These are phyloP conservation scores for Tachysurus fulvidraco DNA, from an alignment of 2,113 vertebrate species.

Conservation along the genomic window DNA sequence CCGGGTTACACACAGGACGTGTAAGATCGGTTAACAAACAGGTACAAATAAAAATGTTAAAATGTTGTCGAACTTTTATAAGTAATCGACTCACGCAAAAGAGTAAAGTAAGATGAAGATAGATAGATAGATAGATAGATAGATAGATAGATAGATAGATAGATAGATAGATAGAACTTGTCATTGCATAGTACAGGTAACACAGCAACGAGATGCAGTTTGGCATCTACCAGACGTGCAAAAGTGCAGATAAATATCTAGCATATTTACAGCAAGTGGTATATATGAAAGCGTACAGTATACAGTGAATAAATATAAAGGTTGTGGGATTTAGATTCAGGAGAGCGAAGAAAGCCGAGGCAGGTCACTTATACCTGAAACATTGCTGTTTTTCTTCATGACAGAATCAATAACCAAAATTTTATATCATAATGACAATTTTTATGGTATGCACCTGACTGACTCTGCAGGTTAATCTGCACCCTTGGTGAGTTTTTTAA, in stretches of 20 bases:
- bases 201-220: no score
- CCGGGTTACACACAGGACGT: no score
- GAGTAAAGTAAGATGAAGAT: neutral
- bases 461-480: neutral
- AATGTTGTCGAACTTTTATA: neutral
- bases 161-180: no score
- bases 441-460: neutral
- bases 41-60: neutral
- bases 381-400: neutral
- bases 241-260: no score
- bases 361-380: neutral
- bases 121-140: no score
- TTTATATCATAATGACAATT: neutral
- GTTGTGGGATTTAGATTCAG: neutral
- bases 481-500: neutral
- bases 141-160: no score
- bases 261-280: no score
- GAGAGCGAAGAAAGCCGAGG: neutral
- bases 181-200: no score
- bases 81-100: slow-evolving; percentile 2
- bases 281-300: no score
- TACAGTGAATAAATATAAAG: no score
- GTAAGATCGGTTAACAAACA: neutral
- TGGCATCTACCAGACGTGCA: no score
- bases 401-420: neutral